Percentiles rank a stretch among this genome's conserved stretches.
Evolutionary conservation across 2,113 vertebrate species (phyloP).

Genomic region (Fulmarus glacialis): DNA sequence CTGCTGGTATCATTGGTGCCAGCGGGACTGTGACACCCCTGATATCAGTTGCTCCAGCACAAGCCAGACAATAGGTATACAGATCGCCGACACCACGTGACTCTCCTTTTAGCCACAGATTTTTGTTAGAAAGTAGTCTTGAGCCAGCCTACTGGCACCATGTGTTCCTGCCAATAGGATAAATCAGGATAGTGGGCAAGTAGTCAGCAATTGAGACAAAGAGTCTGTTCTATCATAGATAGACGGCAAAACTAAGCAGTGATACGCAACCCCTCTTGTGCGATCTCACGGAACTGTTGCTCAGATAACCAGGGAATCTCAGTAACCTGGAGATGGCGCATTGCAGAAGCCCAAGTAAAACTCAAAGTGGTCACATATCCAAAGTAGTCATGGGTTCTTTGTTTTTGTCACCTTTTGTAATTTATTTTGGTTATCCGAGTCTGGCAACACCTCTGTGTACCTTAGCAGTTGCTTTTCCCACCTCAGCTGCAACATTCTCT

Average conservation of each 20-base stretch:
- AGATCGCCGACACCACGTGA: rapidly evolving
- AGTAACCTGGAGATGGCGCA: rapidly evolving
- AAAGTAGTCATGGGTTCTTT: background rate
- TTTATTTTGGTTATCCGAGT: background rate
- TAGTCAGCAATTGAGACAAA: background rate
- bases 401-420: background rate
- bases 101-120: background rate
- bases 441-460: background rate
- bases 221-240: background rate
- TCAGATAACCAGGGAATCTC: background rate
- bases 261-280: background rate
- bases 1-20: background rate
- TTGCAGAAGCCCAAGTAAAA: background rate
- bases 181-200: constrained; percentile 11
- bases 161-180: background rate
- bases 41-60: background rate
- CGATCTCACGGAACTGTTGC: background rate
- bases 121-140: background rate
- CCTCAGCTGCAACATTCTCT: background rate
- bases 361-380: background rate
- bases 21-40: background rate
- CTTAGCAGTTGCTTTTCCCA: background rate
- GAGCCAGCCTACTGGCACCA: background rate
- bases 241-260: background rate
- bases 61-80: background rate